Conservation (phyloP, 2,797 vertebrate genomes). For the Cyclopterus lumpus region DNA sequence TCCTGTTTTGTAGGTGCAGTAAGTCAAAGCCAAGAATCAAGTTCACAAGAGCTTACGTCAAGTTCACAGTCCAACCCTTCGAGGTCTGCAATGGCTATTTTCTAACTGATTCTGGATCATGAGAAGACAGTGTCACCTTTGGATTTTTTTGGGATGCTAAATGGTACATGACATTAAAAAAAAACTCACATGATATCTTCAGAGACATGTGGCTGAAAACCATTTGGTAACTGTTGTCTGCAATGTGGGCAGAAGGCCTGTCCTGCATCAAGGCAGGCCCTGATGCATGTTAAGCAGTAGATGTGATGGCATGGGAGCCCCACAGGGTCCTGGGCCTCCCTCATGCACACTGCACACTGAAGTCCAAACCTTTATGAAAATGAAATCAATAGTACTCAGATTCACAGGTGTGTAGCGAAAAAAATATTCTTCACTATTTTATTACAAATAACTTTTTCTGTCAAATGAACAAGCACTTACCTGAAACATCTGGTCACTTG, state of each 20-base stretch:
- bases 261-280: constrained; percentile 12
- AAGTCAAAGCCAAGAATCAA: not conserved
- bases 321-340: constrained; percentile 45
- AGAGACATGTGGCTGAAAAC: constrained; percentile 43
- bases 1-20: not conserved
- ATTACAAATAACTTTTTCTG: not conserved
- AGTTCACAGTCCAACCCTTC: not conserved
- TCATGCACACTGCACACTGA: constrained; percentile 44
- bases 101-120: not conserved
- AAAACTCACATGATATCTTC: constrained; percentile 37
- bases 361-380: constrained; percentile 43
- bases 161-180: not conserved
- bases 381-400: not conserved
- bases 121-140: not conserved
- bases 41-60: not conserved
- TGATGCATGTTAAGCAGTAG: constrained; percentile 41
- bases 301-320: constrained; percentile 52
- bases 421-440: not conserved
- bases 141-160: not conserved
- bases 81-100: not conserved
- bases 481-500: constrained; percentile 35
- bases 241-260: constrained; percentile 25
- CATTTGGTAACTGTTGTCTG: constrained; percentile 31
- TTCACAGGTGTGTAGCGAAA: not conserved
- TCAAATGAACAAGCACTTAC: constrained; percentile 14